Evolutionary conservation across 2,888 invertebrate genomes (phyloP).

Genomic region (Allygus modestus): DNA sequence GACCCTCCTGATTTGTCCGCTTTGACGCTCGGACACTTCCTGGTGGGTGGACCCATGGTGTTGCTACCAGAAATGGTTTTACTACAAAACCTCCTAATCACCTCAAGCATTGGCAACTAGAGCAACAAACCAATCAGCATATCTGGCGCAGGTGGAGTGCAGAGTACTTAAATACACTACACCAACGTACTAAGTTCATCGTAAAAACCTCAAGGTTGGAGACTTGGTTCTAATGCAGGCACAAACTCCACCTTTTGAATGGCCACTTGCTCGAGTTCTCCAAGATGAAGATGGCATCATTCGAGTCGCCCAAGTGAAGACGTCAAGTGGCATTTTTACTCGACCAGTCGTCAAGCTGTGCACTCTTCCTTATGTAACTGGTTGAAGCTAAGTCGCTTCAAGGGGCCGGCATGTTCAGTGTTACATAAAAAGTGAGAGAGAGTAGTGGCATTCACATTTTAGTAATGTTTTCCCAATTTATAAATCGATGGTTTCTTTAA

Average conservation of each 20-base stretch:
- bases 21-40: conserved; percentile 59
- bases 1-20: conserved; percentile 19
- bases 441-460: too few relatives aligned
- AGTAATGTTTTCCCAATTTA: too few relatives aligned
- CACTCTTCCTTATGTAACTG: too few relatives aligned
- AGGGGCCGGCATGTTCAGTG: too few relatives aligned
- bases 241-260: not conserved
- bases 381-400: too few relatives aligned
- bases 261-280: conserved; percentile 12
- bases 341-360: too few relatives aligned
- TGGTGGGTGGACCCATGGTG: conserved; percentile 41
- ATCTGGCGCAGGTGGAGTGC: conserved; percentile 56
- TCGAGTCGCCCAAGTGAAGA: too few relatives aligned
- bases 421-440: too few relatives aligned
- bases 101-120: conserved; percentile 35
- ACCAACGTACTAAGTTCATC: not conserved
- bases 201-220: not conserved
- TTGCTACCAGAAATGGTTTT: conserved; percentile 15
- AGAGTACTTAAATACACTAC: conserved; percentile 51
- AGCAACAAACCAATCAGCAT: conserved; percentile 41
- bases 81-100: not conserved
- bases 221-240: conserved; percentile 21
- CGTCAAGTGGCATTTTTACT: too few relatives aligned
- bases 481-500: too few relatives aligned
- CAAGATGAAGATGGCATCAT: not conserved